A percentile compares a stretch with the other conserved stretches of the same genome.
These are phyloP conservation scores for Nothocercus nigrocapillus DNA, from an alignment of 2,113 vertebrate species.

Conservation along the genomic window DNA sequence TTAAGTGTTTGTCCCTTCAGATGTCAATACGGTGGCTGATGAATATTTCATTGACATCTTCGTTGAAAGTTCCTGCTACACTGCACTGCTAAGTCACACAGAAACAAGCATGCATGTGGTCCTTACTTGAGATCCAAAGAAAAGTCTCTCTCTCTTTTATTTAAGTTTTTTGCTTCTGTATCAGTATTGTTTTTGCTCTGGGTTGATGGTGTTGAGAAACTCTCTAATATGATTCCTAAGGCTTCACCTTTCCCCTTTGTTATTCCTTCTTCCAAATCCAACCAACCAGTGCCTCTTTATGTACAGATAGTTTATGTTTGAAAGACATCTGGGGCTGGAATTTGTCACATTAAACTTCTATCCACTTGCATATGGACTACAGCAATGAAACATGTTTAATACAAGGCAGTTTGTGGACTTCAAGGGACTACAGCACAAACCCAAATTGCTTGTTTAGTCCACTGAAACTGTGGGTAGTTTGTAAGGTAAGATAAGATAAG, in stretches of 20 bases:
- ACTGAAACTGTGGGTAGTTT: neutral
- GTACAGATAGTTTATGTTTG: neutral
- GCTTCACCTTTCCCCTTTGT: neutral
- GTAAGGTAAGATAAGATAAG: too few relatives aligned
- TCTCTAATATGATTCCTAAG: neutral
- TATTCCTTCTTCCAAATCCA: neutral
- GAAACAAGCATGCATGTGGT: neutral
- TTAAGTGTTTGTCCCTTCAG: neutral
- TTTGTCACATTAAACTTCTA: neutral
- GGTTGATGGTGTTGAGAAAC: neutral
- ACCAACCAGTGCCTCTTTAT: neutral
- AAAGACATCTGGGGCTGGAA: neutral
- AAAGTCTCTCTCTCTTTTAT: neutral
- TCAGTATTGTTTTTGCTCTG: neutral
- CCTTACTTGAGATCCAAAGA: neutral
- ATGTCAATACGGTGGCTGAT: neutral
- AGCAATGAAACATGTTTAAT: neutral
- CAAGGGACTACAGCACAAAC: neutral
- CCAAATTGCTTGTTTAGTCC: neutral
- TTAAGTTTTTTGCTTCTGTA: neutral
- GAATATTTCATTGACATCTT: conserved; percentile 4
- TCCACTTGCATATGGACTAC: neutral
- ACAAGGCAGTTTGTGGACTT: neutral
- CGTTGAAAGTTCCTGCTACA: neutral
- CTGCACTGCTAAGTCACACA: neutral